Conservation (phyloP, 1,140 invertebrate species). For the Micrasema minimum region DNA sequence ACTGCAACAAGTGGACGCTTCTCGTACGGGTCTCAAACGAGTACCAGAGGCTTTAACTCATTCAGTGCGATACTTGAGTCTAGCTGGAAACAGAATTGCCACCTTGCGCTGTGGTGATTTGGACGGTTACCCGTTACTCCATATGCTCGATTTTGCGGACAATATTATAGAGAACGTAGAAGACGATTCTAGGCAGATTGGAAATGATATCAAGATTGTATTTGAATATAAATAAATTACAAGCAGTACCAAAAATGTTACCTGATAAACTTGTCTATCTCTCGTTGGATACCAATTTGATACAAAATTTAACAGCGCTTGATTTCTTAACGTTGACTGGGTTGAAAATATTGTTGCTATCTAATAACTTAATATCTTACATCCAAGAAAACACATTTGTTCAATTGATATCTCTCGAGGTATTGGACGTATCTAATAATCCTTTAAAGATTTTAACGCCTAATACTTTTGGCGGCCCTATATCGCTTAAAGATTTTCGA, state of each 20-base stretch:
- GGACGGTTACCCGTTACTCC: constrained; percentile 87
- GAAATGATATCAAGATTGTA: constrained; percentile 83
- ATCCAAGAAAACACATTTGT: constrained; percentile 76
- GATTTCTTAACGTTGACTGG: constrained; percentile 78
- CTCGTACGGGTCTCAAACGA: constrained; percentile 79
- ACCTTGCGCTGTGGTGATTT: constrained; percentile 85
- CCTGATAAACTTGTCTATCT: constrained; percentile 65
- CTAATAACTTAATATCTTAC: constrained; percentile 73
- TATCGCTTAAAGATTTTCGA: constrained; percentile 72
- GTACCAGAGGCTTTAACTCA: constrained; percentile 87
- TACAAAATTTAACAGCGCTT: constrained; percentile 71
- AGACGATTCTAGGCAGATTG: constrained; percentile 83
- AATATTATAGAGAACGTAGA: constrained; percentile 83
- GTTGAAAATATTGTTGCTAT: constrained; percentile 76
- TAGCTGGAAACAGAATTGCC: constrained; percentile 80
- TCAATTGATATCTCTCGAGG: constrained; percentile 72
- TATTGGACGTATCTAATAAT: constrained; percentile 82
- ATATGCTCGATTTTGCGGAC: constrained; percentile 82
- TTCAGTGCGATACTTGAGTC: constrained; percentile 81
- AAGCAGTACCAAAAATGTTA: constrained; percentile 70
- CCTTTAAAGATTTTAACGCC: constrained; percentile 74
- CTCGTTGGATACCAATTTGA: constrained; percentile 67
- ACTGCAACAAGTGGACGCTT: constrained; percentile 84
- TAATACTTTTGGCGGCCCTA: constrained; percentile 74
- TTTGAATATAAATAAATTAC: constrained; percentile 80